phyloP scores from a whole-genome alignment of 2,797 vertebrate species.

The Liasis olivaceus region DNA sequence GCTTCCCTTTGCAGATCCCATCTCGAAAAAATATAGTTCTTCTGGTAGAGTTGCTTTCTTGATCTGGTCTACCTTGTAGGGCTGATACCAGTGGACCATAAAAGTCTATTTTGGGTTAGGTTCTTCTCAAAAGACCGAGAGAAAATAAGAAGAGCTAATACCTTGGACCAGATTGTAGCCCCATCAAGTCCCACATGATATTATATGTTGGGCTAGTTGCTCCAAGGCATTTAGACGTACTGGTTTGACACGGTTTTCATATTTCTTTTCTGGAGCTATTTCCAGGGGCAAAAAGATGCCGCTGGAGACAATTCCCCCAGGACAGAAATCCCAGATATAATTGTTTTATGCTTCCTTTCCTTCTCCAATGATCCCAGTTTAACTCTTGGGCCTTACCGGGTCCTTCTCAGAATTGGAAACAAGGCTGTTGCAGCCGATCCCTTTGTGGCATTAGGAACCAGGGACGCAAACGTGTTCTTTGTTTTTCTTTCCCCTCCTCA shows the following conservation, averaged over 20 bases:
- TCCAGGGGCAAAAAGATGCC: background rate
- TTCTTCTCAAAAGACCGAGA: background rate
- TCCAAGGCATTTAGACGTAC: background rate
- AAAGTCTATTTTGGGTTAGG: background rate
- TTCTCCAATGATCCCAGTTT: background rate
- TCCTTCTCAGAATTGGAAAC: background rate
- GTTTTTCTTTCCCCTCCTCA: background rate
- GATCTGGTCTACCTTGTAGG: background rate
- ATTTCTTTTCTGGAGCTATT: background rate
- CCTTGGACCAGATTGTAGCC: background rate
- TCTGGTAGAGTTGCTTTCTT: background rate
- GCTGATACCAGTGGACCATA: background rate
- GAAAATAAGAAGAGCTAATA: background rate
- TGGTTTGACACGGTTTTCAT: background rate
- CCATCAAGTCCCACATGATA: background rate
- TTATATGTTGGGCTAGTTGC: background rate
- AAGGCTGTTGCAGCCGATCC: background rate
- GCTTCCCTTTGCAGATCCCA: background rate
- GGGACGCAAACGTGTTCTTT: background rate
- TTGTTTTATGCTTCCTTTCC: background rate
- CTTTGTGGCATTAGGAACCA: background rate
- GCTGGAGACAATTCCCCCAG: background rate
- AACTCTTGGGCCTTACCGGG: background rate
- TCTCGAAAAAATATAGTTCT: background rate
- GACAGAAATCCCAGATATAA: background rate